Percentiles rank a stretch among this genome's conserved stretches.
Evolutionary conservation across 2,113 vertebrate species (phyloP).

Genomic region (Tetrao urogallus): DNA sequence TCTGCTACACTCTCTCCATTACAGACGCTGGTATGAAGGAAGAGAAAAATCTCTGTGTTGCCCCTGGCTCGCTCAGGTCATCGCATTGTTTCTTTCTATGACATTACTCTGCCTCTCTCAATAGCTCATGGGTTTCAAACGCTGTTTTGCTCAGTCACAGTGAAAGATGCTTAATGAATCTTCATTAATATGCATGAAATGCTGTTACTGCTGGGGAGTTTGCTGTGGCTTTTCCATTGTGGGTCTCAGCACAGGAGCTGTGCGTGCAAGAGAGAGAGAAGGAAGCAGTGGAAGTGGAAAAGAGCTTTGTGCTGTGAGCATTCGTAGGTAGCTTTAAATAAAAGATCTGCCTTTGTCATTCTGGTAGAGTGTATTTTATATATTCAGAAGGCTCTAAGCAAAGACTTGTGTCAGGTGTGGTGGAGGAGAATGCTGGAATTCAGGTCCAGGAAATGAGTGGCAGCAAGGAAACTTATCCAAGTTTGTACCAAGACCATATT

Average conservation of each 20-base stretch:
- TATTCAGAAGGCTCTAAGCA: background rate
- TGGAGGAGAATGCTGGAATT: background rate
- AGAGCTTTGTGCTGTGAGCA: background rate
- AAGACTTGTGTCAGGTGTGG: background rate
- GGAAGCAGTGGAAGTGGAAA: background rate
- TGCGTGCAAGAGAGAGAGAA: background rate
- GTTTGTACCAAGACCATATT: background rate
- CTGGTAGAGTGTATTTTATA: background rate
- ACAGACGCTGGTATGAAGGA: background rate
- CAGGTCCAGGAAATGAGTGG: background rate
- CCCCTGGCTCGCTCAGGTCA: slow-evolving; percentile 47
- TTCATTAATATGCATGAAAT: slow-evolving; percentile 79
- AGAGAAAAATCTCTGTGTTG: slow-evolving; percentile 39
- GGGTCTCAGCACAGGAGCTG: background rate
- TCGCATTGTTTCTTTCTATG: slow-evolving; percentile 21
- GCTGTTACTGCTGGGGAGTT: slow-evolving; percentile 70
- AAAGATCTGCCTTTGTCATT: background rate
- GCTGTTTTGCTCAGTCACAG: slow-evolving; percentile 67
- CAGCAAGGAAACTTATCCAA: background rate
- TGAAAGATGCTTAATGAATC: slow-evolving; percentile 74
- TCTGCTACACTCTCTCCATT: background rate
- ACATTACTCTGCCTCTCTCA: slow-evolving; percentile 21
- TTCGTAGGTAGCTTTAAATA: background rate
- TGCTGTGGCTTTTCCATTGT: slow-evolving; percentile 11
- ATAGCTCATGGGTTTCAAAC: slow-evolving; percentile 60